Base-by-base conservation (phyloP, 2,888 invertebrate genomes). In the Campoplex nolae region DNA sequence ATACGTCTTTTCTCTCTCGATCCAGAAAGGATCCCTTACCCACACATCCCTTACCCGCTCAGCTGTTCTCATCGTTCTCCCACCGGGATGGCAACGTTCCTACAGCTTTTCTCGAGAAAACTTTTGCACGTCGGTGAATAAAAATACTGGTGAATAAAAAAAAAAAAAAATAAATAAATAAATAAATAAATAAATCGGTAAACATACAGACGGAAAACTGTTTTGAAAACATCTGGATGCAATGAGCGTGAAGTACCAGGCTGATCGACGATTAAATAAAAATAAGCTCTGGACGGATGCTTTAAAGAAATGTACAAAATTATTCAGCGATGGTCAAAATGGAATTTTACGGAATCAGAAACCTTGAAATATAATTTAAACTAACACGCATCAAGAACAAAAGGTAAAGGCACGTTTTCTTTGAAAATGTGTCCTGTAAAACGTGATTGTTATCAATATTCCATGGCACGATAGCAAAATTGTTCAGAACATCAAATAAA, bases 81-180 rank as follows among this genome's bases (percentile, higher is more conserved):
- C 62, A 48, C 62, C 18, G 45, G 65, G 71, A 78, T 78, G 38
- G 32, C 54, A 83, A 78, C 65, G 77, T 84, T 68, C 58, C 74
- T 81, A 16, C 18, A 68, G 68, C 74, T 70, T 68, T 58, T 54
- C 84, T 84, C 79, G 48, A 58, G 77, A 77, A 86, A 86, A 86
- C 77, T 86, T 86, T 84, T 74, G 32, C 35, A 73, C 42, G 13
- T 38, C 73, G 58, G 62, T 74, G 83, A 81, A 86, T 84, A 77
- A 84, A 86, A 86, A 84, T 80, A 84, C 80, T 73, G 76, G 54
- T 38, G 38, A 65, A 58, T 51, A 42, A 38, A 48, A 70, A 58
- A 48, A 23, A 23, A n/a, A n/a, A n/a, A n/a, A n/a, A n/a, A n/a
- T n/a, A n/a, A n/a, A n/a, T n/a, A n/a, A 23, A 23, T 23, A 0